Base-by-base conservation (phyloP, 30 jellyfish, hydroid and myxozoan genomes). In the Aurelia aurita region DNA sequence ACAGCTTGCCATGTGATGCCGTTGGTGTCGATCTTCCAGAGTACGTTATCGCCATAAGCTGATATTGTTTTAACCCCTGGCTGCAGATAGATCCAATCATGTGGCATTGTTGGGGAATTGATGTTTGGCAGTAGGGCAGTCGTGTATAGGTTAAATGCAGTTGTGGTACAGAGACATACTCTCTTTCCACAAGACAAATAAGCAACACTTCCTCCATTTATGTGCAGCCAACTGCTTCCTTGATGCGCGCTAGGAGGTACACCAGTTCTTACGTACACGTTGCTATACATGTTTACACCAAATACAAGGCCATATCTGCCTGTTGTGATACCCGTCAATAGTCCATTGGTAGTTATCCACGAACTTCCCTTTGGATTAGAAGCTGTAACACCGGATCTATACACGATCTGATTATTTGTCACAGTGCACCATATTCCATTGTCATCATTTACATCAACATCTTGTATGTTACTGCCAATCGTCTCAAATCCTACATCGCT, bases 231-330 rank as follows among this genome's bases (percentile, higher is more conserved):
- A 39, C 23, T 22, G 75, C 86, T 16, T n/a, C 86, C 34, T 58
- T 28, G 55, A 45, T 49, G n/a, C 21, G 29, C 34, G 27, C 19
- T 39, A 0, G 86, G 12, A 4, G 86, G 25, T 23, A 74, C 39
- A 4, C 86, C 86, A 26, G 44, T 27, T 28, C 72, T 60, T 20
- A 22, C 18, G 54, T n/a, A 74, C 2, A 73, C 32, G 2, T 15
- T 3, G 2, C 65, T 26, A 16, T 18, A 31, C 1, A 1, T 19
- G 47, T 57, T 74, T 58, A 44, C 34, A 28, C 60, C 75, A 28
- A 74, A 32, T 4, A 74, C 22, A 8, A 74, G 32, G 13, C 86
- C 86, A 58, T 53, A 43, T 51, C 86, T 58, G 20, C 86, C 86
- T 1, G 74, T 51, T 13, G 75, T 60, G 22, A 54, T 59, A 22